A percentile compares a stretch with the other conserved stretches of the same genome.
phyloP scores from a whole-genome alignment of 2,797 vertebrate genomes.

The Myiotriccus ornatus region DNA sequence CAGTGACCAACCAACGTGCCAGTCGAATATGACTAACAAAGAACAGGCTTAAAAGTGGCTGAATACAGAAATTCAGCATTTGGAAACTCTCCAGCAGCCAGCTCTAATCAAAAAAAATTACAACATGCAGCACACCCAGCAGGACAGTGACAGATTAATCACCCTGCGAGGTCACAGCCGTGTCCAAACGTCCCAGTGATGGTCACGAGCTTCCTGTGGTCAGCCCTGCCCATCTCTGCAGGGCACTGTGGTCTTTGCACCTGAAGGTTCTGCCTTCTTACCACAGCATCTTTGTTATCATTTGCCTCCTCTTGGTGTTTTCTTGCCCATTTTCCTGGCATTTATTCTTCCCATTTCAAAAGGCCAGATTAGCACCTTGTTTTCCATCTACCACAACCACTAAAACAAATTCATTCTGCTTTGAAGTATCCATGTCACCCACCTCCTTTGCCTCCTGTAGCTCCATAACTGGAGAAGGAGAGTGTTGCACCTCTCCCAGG shows the following conservation, averaged over 20 bases:
- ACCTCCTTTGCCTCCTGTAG: not conserved
- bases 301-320: not conserved
- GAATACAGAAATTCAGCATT: not conserved
- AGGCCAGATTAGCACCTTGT: not conserved
- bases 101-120: not conserved
- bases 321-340: no score
- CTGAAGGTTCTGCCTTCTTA: not conserved
- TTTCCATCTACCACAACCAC: not conserved
- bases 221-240: not conserved
- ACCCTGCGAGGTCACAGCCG: not conserved
- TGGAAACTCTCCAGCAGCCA: not conserved
- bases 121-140: accelerated
- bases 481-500: not conserved
- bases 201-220: not conserved
- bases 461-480: not conserved
- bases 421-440: not conserved
- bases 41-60: not conserved
- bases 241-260: accelerated
- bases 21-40: not conserved
- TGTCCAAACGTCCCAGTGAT: not conserved
- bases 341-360: not conserved
- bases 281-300: not conserved
- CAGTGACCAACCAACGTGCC: not conserved
- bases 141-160: not conserved
- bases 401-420: not conserved